Conservation (phyloP, 1,140 invertebrate species). For the Drosophila teissieri region DNA sequence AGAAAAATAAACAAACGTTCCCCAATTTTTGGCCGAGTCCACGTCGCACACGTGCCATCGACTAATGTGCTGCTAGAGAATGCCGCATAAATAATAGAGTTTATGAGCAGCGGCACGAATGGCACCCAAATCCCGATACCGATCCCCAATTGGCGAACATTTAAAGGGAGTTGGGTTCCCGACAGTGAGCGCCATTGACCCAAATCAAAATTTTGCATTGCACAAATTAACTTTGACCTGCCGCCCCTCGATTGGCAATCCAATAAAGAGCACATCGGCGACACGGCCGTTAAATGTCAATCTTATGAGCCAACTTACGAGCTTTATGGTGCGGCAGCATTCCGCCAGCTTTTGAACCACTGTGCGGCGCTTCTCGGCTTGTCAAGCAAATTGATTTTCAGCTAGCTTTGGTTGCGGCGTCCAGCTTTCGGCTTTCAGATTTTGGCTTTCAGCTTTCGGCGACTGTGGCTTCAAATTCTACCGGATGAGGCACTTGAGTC, state of each 20-base stretch:
- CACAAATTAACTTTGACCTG: conserved; percentile 29
- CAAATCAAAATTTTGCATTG: conserved; percentile 44
- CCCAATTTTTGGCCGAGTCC: conserved; percentile 42
- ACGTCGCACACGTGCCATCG: conserved; percentile 55
- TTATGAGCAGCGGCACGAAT: conserved; percentile 36
- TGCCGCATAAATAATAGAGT: conserved; percentile 68
- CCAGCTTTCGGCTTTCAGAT: conserved; percentile 8
- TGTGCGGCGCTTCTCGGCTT: conserved; percentile 15
- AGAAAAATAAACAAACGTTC: conserved; percentile 38
- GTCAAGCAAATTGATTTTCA: conserved; percentile 53
- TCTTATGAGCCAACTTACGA: conserved; percentile 16
- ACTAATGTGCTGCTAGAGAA: conserved; percentile 58
- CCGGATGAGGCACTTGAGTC: conserved; percentile 23
- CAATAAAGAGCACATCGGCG: conserved; percentile 11
- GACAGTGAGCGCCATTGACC: conserved; percentile 33
- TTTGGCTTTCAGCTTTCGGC: conserved; percentile 4
- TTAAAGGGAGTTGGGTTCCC: neutral
- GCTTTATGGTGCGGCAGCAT: neutral
- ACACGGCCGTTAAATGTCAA: conserved; percentile 22
- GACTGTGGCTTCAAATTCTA: conserved; percentile 25
- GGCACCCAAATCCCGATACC: conserved; percentile 13
- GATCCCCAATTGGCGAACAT: conserved; percentile 42
- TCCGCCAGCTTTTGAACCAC: conserved; percentile 9
- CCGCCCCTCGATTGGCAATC: conserved; percentile 15
- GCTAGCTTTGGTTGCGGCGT: conserved; percentile 14